phyloP scores from a whole-genome alignment of 2,888 invertebrate genomes.

The Holacanthella duospinosa region DNA sequence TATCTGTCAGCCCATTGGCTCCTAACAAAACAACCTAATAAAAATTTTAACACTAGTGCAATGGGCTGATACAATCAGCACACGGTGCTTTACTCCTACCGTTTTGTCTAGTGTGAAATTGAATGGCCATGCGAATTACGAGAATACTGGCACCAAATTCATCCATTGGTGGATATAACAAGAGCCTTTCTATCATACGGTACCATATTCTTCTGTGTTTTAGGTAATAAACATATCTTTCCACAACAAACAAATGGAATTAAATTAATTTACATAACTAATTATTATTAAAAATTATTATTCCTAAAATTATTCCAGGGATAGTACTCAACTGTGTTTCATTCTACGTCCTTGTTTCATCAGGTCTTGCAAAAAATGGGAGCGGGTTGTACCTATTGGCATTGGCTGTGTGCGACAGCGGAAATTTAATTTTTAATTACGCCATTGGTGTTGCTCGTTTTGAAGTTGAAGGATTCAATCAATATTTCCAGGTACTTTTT shows the following conservation, averaged over 20 bases:
- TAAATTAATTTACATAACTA: background rate
- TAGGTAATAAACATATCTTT: slow-evolving; percentile 40
- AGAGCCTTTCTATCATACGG: slow-evolving; percentile 40
- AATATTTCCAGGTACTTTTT: slow-evolving; percentile 41
- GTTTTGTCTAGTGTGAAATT: slow-evolving; percentile 21
- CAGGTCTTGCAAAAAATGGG: slow-evolving; percentile 40
- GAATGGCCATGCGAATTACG: slow-evolving; percentile 42
- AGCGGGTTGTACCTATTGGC: slow-evolving; percentile 41
- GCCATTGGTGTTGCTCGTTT: slow-evolving; percentile 41
- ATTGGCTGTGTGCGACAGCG: slow-evolving; percentile 42
- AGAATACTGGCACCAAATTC: slow-evolving; percentile 39
- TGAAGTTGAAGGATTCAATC: slow-evolving; percentile 39
- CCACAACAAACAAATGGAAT: background rate
- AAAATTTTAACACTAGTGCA: too few relatives aligned
- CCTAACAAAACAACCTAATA: too few relatives aligned
- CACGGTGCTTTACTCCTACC: background rate
- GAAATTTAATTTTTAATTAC: slow-evolving; percentile 41
- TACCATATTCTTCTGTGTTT: slow-evolving; percentile 40
- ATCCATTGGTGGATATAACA: slow-evolving; percentile 39
- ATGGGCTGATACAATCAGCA: too few relatives aligned
- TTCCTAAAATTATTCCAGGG: slow-evolving; percentile 33
- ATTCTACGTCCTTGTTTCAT: slow-evolving; percentile 40
- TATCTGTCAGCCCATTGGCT: too few relatives aligned
- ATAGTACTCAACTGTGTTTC: slow-evolving; percentile 40
- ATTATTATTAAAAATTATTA: too few relatives aligned